phyloP scores from a whole-genome alignment of 1,140 invertebrate species.

The Trichogramma pretiosum region DNA sequence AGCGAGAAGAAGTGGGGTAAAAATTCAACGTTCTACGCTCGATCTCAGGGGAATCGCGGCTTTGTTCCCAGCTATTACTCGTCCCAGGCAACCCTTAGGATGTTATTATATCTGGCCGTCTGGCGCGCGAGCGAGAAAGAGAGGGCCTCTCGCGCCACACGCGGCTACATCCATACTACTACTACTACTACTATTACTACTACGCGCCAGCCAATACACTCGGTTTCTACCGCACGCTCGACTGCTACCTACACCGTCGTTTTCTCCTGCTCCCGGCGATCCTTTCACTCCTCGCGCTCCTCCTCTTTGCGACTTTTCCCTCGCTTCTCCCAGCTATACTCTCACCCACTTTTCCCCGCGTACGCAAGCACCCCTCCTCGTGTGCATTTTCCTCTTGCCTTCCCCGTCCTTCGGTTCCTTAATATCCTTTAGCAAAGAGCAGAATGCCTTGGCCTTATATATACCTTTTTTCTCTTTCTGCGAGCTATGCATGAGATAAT shows the following conservation, averaged over 20 bases:
- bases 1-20: slow-evolving; percentile 13
- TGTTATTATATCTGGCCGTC: slow-evolving; percentile 46
- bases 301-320: slow-evolving; percentile 15
- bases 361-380: too few relatives aligned
- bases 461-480: too few relatives aligned
- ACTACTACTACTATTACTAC: too few relatives aligned
- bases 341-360: too few relatives aligned
- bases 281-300: neutral
- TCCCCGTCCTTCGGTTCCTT: too few relatives aligned
- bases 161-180: too few relatives aligned
- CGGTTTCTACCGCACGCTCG: slow-evolving; percentile 1
- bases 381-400: too few relatives aligned
- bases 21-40: slow-evolving; percentile 23
- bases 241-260: slow-evolving; percentile 7
- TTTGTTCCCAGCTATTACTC: slow-evolving; percentile 48
- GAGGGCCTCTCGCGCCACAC: slow-evolving; percentile 13
- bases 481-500: too few relatives aligned
- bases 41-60: slow-evolving; percentile 40
- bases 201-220: too few relatives aligned
- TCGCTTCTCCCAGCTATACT: too few relatives aligned
- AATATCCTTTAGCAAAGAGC: too few relatives aligned
- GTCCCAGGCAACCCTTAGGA: slow-evolving; percentile 41
- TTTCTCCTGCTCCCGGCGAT: slow-evolving; percentile 10
- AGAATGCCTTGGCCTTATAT: too few relatives aligned
- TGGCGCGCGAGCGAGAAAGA: slow-evolving; percentile 22